A percentile compares a stretch with the other conserved stretches of the same genome.
These are phyloP conservation scores for Megalopta genalis DNA, from an alignment of 1,140 invertebrate genomes.

Conservation along the genomic window DNA sequence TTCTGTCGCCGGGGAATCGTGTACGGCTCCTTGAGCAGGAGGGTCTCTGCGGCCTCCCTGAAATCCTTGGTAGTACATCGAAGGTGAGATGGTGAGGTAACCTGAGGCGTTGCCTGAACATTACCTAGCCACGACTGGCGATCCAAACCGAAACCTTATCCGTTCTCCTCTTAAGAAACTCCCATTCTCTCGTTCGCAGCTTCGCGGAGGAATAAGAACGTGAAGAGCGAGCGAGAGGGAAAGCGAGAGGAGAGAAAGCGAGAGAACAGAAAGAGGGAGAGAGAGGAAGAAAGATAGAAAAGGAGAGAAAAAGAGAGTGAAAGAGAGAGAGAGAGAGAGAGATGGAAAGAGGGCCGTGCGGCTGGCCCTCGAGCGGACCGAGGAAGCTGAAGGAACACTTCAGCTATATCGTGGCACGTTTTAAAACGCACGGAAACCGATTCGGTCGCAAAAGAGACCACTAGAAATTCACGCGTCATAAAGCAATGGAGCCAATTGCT, in stretches of 20 bases:
- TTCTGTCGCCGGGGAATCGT: constrained; percentile 62
- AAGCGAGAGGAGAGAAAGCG: not conserved
- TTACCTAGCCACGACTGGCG: constrained; percentile 65
- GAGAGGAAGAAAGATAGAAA: too few species aligned
- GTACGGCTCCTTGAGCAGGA: constrained; percentile 64
- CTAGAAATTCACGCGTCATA: constrained; percentile 73
- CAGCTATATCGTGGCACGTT: constrained; percentile 47
- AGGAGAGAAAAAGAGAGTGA: too few species aligned
- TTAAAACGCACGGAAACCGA: constrained; percentile 48
- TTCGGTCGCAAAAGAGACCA: constrained; percentile 24
- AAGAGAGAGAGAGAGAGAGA: too few species aligned
- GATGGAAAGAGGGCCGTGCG: too few species aligned
- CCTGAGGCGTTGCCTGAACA: constrained; percentile 69
- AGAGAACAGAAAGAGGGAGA: too few species aligned
- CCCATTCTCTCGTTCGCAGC: constrained; percentile 38
- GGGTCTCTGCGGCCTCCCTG: constrained; percentile 59
- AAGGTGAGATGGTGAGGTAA: constrained; percentile 69
- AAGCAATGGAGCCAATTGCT: constrained; percentile 64
- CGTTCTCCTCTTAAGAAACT: constrained; percentile 65
- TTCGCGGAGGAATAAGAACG: constrained; percentile 1
- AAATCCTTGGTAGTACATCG: constrained; percentile 69
- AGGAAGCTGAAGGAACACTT: constrained; percentile 29
- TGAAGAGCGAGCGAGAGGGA: constrained; percentile 9
- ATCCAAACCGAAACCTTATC: constrained; percentile 70
- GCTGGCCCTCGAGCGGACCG: constrained; percentile 1